Evolutionary conservation across 2,113 vertebrate genomes (phyloP).

Genomic region (Phylloscopus trochiloides): DNA sequence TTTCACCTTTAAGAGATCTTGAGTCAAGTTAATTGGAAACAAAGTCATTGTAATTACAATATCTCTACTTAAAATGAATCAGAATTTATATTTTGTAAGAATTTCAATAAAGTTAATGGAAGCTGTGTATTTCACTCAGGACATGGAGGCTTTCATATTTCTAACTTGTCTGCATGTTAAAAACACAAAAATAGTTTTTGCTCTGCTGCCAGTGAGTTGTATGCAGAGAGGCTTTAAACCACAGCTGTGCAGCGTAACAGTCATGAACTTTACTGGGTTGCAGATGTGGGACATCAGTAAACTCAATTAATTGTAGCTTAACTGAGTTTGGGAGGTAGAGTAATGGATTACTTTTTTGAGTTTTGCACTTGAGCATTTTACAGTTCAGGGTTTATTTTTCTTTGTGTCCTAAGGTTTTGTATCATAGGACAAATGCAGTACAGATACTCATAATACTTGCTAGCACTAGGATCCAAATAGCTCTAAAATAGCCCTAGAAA

Average conservation of each 20-base stretch:
- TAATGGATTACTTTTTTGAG: conserved; percentile 13
- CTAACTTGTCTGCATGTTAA: conserved; percentile 53
- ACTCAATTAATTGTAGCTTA: conserved; percentile 55
- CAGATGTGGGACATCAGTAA: conserved; percentile 66
- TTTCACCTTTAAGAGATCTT: conserved; percentile 15
- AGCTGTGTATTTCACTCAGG: conserved; percentile 29
- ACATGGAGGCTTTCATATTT: conserved; percentile 17
- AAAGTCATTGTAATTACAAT: conserved; percentile 41
- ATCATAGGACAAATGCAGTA: neutral
- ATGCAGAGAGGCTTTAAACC: conserved; percentile 44
- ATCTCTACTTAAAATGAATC: conserved; percentile 37
- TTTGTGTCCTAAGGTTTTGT: neutral
- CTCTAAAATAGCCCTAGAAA: neutral
- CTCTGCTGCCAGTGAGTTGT: conserved; percentile 49
- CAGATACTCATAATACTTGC: neutral
- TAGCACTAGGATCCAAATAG: neutral
- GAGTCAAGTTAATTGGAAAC: conserved; percentile 47
- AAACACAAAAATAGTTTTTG: conserved; percentile 58
- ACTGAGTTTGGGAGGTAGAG: conserved; percentile 4
- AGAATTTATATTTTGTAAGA: conserved; percentile 49
- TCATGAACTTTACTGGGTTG: conserved; percentile 68
- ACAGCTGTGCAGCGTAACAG: conserved; percentile 52
- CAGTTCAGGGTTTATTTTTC: neutral
- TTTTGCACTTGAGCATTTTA: neutral
- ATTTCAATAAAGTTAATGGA: conserved; percentile 37